Percentiles rank a stretch among this genome's conserved stretches.
Evolutionary conservation across 2,888 invertebrate species (phyloP).

Genomic region (Epistrophe grossulariae): DNA sequence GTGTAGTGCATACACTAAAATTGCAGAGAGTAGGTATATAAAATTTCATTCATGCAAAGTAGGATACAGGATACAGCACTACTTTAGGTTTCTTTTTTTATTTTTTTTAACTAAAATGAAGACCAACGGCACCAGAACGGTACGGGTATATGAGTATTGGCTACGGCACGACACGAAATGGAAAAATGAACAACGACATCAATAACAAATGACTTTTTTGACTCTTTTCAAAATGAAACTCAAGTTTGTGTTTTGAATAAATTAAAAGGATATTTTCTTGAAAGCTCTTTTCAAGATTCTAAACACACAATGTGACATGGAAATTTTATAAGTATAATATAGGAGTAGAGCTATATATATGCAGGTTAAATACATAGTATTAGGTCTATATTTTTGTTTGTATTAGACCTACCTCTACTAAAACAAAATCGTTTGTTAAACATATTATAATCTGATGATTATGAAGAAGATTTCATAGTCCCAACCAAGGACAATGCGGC

Average conservation of each 20-base stretch:
- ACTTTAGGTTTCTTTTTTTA: no score
- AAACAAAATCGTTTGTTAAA: conserved; percentile 11
- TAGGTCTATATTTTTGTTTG: not conserved
- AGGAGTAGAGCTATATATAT: not conserved
- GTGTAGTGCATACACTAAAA: not conserved
- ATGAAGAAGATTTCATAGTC: not conserved
- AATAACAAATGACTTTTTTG: conserved; percentile 65
- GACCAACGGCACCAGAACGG: conserved; percentile 14
- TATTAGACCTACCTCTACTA: not conserved
- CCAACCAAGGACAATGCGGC: not conserved
- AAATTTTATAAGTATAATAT: not conserved
- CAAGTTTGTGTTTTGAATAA: conserved; percentile 54
- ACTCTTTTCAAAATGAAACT: conserved; percentile 42
- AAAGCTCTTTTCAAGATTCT: conserved; percentile 16
- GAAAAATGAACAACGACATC: conserved; percentile 59
- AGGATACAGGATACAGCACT: conserved; percentile 24
- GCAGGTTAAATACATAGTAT: not conserved
- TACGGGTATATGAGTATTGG: not conserved
- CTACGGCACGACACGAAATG: not conserved
- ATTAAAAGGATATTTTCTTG: conserved; percentile 47
- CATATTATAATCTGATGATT: conserved; percentile 1
- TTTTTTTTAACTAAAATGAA: conserved; percentile 17
- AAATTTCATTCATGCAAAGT: conserved; percentile 52
- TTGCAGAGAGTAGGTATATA: not conserved
- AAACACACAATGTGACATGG: conserved; percentile 8